Conservation (phyloP, 2,888 invertebrate species). For the Melanostoma mellinum region DNA sequence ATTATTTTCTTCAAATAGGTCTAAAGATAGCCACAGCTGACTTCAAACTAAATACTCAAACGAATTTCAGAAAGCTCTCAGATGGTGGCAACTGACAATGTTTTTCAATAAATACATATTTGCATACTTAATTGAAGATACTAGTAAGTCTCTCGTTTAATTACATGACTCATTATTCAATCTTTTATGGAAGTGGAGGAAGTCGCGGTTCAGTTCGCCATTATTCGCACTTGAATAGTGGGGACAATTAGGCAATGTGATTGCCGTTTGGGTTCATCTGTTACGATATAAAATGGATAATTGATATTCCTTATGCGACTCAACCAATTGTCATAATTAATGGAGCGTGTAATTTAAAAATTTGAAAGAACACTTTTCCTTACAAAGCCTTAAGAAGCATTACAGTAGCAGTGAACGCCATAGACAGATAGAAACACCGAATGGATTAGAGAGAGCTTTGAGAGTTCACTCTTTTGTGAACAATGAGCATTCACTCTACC, state of each 20-base stretch:
- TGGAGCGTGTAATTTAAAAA: conserved; percentile 49
- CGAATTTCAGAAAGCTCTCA: conserved; percentile 28
- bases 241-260: conserved; percentile 15
- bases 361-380: not conserved
- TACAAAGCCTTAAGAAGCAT: conserved; percentile 3
- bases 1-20: not conserved
- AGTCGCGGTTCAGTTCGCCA: conserved; percentile 33
- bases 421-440: not conserved
- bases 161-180: not conserved
- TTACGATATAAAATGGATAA: conserved; percentile 36
- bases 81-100: not conserved
- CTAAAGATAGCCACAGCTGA: conserved; percentile 49
- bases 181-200: conserved; percentile 44
- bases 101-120: conserved; percentile 44
- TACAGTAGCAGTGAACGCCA: not conserved
- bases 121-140: conserved; percentile 66
- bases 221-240: conserved; percentile 10
- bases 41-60: conserved; percentile 38
- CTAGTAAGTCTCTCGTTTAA: conserved; percentile 2
- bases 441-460: conserved; percentile 14
- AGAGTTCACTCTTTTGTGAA: conserved; percentile 12
- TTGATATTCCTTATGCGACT: conserved; percentile 56
- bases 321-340: conserved; percentile 42
- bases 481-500: conserved; percentile 22
- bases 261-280: not conserved